Conservation (phyloP, 2,888 invertebrate genomes). For the Brassicogethes aeneus region DNA sequence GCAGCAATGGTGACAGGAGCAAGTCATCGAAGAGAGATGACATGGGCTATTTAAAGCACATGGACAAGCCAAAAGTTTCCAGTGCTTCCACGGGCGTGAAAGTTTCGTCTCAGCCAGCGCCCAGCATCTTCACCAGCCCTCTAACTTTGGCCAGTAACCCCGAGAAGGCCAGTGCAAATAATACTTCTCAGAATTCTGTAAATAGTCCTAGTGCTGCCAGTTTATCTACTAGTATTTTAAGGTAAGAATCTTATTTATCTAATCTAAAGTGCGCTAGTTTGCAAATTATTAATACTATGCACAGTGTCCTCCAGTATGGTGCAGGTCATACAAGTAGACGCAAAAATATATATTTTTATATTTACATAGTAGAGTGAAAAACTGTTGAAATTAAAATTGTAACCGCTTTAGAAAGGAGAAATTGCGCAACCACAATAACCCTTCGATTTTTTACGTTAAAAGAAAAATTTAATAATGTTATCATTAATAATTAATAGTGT, state of each 20-base stretch:
- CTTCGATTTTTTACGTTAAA: no score
- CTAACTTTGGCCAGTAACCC: conserved; percentile 37
- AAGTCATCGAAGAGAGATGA: conserved; percentile 21
- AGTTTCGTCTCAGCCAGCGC: conserved; percentile 28
- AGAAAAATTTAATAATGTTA: no score
- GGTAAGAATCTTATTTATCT: conserved; percentile 30
- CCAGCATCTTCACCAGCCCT: conserved; percentile 40
- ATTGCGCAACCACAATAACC: no score
- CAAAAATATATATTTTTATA: no score
- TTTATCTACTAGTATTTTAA: conserved; percentile 44
- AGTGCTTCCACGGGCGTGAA: conserved; percentile 21
- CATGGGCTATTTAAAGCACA: conserved; percentile 23
- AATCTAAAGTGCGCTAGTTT: neutral
- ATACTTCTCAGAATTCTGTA: conserved; percentile 27
- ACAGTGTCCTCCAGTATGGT: no score
- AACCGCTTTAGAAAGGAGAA: no score
- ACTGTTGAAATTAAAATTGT: no score
- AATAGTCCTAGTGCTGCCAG: conserved; percentile 29
- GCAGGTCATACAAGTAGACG: no score
- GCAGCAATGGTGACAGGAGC: conserved; percentile 15
- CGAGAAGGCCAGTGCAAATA: conserved; percentile 21
- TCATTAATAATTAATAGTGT: no score
- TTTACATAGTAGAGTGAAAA: no score
- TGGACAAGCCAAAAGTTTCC: conserved; percentile 20
- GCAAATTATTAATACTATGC: no score